A percentile compares a stretch with the other conserved stretches of the same genome.
Conservation (phyloP, 2,888 invertebrate species). For the Apodemia hepburni region DNA sequence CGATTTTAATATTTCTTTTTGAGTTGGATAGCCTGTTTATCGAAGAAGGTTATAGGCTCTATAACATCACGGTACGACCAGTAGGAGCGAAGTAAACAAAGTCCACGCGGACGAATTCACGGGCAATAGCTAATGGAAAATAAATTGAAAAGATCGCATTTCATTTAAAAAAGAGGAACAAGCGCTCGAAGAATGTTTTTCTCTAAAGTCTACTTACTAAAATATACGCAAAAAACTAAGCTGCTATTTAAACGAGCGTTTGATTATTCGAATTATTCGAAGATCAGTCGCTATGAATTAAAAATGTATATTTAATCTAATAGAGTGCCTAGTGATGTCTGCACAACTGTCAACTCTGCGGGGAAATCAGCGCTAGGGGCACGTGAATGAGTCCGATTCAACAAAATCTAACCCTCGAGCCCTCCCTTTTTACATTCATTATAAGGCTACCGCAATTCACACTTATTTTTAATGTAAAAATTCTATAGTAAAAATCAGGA, state of each 20-base stretch:
- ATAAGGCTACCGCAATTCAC: not conserved
- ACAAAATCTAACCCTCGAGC: constrained; percentile 29
- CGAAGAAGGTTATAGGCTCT: no score
- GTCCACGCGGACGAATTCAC: no score
- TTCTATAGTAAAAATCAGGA: not conserved
- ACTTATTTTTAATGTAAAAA: not conserved
- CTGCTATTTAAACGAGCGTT: not conserved
- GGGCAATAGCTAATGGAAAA: no score
- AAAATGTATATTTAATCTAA: constrained; percentile 4
- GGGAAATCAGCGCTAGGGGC: constrained; percentile 2
- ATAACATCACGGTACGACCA: no score
- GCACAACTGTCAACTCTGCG: not conserved
- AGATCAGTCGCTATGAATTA: not conserved
- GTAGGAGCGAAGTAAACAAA: no score
- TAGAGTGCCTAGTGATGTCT: constrained; percentile 3
- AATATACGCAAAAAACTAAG: not conserved
- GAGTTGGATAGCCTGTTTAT: no score
- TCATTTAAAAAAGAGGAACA: no score
- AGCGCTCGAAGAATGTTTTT: no score
- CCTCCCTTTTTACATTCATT: constrained; percentile 15
- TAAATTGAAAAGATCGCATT: no score
- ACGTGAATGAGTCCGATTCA: constrained; percentile 40
- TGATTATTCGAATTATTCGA: not conserved
- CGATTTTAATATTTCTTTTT: no score
- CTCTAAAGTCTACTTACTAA: no score